Base-by-base conservation (phyloP, 2,888 invertebrate genomes). In the Phyllotreta striolata region DNA sequence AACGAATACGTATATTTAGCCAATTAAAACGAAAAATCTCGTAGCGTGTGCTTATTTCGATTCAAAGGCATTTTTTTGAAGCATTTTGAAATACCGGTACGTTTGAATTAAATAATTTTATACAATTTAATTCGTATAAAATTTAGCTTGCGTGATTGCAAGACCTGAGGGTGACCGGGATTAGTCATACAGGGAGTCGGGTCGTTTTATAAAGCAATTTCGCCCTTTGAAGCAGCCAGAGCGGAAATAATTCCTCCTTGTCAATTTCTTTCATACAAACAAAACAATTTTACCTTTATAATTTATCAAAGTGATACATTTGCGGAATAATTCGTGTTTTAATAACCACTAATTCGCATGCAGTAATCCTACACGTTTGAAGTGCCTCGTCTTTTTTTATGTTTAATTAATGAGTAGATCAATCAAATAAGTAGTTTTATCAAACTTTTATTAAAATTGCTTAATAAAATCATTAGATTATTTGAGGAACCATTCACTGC, bases 161-260 rank as follows among this genome's bases (percentile, higher is more conserved):
- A 14, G 44, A 8, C 44, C 44, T n/a, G 14, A 14, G 44, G 44
- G 10, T 41, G 41, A 41, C 44, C 6, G 44, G 7, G 10, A 44
- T 44, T 44, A 44, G 6, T 44, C 44, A 44, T 44, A 44, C 44
- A 44, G 14, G 14, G n/a, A 12, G 44, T n/a, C 7, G 9, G 44
- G 44, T 44, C 7, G 10, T 44, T 44, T 44, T n/a, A 44, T 24
- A 44, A 44, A 44, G 10, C 44, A 44, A 44, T 44, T 10, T 44
- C 44, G 14, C 44, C 44, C 44, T 44, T 44, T 44, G 44, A n/a
- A n/a, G 14, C 44, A 44, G 44, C 44, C 10, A 7, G 44, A n/a
- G 44, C 44, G 44, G 44, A 44, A 44, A 44, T 44, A 44, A 44
- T 44, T 7, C 7, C 10, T 7, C 6, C 44, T 44, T 44, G 44